These are phyloP conservation scores for Amphimallon solstitiale DNA, from an alignment of 2,888 invertebrate genomes.

Conservation along the genomic window DNA sequence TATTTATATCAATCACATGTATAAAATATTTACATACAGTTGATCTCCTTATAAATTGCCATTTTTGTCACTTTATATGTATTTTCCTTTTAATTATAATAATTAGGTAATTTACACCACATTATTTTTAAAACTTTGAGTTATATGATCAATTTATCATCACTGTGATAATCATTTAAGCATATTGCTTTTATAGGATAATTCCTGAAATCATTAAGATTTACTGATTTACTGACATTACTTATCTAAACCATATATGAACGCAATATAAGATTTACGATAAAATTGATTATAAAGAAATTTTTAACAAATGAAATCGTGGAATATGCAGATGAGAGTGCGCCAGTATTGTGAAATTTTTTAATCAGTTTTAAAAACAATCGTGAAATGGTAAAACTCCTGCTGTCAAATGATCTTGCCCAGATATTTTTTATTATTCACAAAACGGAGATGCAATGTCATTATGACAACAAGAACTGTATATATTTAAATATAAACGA, in stretches of 20 bases:
- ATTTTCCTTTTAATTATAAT: background rate
- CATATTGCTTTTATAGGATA: background rate
- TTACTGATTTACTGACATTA: background rate
- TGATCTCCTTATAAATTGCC: constrained; percentile 27
- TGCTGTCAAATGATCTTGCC: constrained; percentile 7
- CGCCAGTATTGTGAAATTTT: constrained; percentile 54
- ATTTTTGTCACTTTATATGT: constrained; percentile 5
- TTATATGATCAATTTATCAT: constrained; percentile 1
- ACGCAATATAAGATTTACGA: constrained; percentile 37
- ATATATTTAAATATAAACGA: constrained; percentile 20
- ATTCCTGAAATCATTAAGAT: background rate
- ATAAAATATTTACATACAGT: constrained; percentile 5
- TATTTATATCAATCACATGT: constrained; percentile 10
- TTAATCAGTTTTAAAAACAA: constrained; percentile 2
- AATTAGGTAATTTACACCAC: background rate
- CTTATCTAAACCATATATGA: constrained; percentile 42
- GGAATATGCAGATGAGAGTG: constrained; percentile 41
- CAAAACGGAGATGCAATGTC: constrained; percentile 15
- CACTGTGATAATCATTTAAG: constrained; percentile 23
- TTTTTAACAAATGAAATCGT: too few relatives aligned
- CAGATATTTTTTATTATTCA: constrained; percentile 33
- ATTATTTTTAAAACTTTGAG: background rate
- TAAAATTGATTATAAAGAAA: constrained; percentile 3
- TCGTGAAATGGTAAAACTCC: background rate
- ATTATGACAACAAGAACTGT: constrained; percentile 16